Conservation (phyloP, 2,113 vertebrate species). For the Rattus rattus region DNA sequence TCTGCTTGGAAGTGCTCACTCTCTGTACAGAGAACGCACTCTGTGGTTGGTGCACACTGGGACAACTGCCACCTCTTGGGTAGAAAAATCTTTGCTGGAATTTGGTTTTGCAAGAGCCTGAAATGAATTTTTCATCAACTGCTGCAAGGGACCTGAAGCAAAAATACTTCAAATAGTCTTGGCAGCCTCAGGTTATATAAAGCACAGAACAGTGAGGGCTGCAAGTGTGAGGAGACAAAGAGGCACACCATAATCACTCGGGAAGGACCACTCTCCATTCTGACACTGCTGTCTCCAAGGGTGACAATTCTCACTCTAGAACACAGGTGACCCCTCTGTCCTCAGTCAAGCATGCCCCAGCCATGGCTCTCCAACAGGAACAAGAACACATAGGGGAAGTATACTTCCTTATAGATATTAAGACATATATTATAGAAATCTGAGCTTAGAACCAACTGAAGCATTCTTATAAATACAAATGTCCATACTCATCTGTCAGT, state of each 20-base stretch:
- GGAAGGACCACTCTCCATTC: not conserved
- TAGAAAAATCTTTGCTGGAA: slow-evolving; percentile 41
- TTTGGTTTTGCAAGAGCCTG: slow-evolving; percentile 47
- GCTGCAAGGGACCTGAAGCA: slow-evolving; percentile 34
- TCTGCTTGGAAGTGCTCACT: not conserved
- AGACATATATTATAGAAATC: not conserved
- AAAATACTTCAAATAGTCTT: slow-evolving; percentile 47
- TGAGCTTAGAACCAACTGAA: not conserved
- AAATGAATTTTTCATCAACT: slow-evolving; percentile 58
- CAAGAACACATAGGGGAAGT: not conserved
- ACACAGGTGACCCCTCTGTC: not conserved
- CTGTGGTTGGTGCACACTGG: not conserved
- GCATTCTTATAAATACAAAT: not conserved
- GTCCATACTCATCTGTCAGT: not conserved
- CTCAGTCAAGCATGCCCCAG: not conserved
- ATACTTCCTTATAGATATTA: rapidly evolving
- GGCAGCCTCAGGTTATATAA: slow-evolving; percentile 45
- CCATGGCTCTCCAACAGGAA: not conserved
- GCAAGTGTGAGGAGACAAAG: not conserved
- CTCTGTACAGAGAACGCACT: not conserved
- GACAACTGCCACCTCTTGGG: not conserved
- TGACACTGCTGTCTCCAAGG: not conserved
- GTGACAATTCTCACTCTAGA: not conserved
- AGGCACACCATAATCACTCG: not conserved
- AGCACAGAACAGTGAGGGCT: not conserved